These are phyloP conservation scores for Papilio demoleus DNA, from an alignment of 2,888 invertebrate genomes.

Conservation along the genomic window DNA sequence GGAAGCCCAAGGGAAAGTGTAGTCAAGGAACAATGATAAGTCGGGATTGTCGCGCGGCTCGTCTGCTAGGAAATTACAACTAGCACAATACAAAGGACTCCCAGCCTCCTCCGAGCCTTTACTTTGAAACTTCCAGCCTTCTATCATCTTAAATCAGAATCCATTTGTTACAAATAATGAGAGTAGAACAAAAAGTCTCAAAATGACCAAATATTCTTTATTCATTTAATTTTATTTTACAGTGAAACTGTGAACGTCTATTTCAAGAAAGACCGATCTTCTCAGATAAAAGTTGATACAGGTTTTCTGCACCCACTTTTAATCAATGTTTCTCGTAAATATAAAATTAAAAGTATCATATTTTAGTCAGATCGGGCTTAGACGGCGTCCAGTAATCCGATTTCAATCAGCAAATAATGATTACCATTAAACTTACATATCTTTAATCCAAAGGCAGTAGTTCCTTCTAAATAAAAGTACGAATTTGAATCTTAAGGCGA, in stretches of 20 bases:
- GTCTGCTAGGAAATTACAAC: constrained; percentile 76
- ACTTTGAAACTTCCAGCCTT: constrained; percentile 53
- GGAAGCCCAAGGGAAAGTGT: constrained; percentile 76
- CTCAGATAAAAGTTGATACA: constrained; percentile 8
- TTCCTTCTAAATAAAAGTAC: constrained; percentile 38
- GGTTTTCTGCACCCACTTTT: constrained; percentile 32
- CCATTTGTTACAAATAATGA: neutral
- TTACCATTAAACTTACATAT: constrained; percentile 67
- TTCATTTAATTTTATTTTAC: neutral
- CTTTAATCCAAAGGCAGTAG: constrained; percentile 48
- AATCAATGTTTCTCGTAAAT: constrained; percentile 49
- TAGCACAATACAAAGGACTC: constrained; percentile 68
- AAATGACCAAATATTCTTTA: neutral
- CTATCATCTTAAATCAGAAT: constrained; percentile 43
- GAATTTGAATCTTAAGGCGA: constrained; percentile 44
- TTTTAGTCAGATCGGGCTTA: constrained; percentile 69
- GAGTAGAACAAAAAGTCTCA: neutral
- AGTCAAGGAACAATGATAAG: constrained; percentile 80
- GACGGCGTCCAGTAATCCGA: constrained; percentile 71
- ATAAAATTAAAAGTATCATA: constrained; percentile 63
- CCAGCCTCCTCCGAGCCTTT: constrained; percentile 57
- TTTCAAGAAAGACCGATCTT: too few species aligned
- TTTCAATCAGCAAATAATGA: constrained; percentile 77
- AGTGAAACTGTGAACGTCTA: too few species aligned
- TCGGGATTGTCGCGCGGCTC: constrained; percentile 74